Evolutionary conservation across 2,113 vertebrate genomes (phyloP).

Genomic region (Pluvialis apricaria): DNA sequence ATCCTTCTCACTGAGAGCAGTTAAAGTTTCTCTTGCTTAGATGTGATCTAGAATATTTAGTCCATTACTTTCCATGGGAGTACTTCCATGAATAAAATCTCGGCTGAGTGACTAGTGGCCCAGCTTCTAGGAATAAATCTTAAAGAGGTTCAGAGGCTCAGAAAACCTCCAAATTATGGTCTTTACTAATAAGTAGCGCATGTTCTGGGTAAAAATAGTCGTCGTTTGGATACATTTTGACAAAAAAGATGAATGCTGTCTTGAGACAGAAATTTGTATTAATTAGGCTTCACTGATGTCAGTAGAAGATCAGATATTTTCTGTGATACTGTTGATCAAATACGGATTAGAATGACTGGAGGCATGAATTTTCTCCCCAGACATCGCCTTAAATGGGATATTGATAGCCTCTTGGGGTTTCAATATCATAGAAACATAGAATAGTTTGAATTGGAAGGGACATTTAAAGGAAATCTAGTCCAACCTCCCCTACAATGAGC

Average conservation of each 20-base stretch:
- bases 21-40: background rate
- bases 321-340: background rate
- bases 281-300: background rate
- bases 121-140: background rate
- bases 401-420: background rate
- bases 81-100: background rate
- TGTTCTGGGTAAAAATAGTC: background rate
- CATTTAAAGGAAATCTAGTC: background rate
- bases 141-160: background rate
- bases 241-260: background rate
- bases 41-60: background rate
- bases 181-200: background rate
- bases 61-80: background rate
- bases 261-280: background rate
- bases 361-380: background rate
- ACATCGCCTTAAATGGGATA: background rate
- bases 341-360: background rate
- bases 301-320: background rate
- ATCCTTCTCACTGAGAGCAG: background rate
- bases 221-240: background rate
- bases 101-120: background rate
- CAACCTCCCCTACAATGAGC: background rate
- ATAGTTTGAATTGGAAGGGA: background rate
- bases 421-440: background rate
- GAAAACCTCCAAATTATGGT: background rate